Evolutionary conservation across 1,140 invertebrate genomes (phyloP).

Genomic region (Danaus plexippus): DNA sequence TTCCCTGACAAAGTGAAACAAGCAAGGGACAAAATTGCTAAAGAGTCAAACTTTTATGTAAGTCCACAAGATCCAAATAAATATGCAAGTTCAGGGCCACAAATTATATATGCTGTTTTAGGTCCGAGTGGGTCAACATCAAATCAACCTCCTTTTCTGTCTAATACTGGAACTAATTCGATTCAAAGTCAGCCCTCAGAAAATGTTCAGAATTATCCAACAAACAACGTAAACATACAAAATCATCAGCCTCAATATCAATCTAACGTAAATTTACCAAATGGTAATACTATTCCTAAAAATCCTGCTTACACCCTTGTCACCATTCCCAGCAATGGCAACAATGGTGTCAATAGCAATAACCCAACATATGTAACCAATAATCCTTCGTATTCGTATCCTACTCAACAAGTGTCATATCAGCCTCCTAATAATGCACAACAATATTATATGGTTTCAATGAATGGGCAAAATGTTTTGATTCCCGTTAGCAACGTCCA

Average conservation of each 20-base stretch:
- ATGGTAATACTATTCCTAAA: neutral
- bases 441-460: constrained; percentile 12
- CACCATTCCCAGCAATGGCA: constrained; percentile 4
- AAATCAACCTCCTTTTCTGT: no score
- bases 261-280: neutral
- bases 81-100: neutral
- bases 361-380: constrained; percentile 3
- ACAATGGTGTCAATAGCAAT: constrained; percentile 1
- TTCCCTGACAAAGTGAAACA: constrained; percentile 11
- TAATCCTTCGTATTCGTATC: neutral
- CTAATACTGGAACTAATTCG: no score
- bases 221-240: no score
- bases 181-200: no score
- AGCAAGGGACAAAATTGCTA: neutral
- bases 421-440: no score
- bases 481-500: constrained; percentile 7
- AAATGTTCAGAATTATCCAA: no score
- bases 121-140: neutral
- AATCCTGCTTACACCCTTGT: neutral
- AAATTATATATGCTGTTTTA: constrained; percentile 16
- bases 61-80: no score
- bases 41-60: neutral
- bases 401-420: neutral
- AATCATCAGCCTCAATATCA: no score
- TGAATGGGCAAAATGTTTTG: constrained; percentile 17